Percentiles rank a stretch among this genome's conserved stretches.
Conservation (phyloP, 2,888 invertebrate species). For the Temnothorax rugatulus region DNA sequence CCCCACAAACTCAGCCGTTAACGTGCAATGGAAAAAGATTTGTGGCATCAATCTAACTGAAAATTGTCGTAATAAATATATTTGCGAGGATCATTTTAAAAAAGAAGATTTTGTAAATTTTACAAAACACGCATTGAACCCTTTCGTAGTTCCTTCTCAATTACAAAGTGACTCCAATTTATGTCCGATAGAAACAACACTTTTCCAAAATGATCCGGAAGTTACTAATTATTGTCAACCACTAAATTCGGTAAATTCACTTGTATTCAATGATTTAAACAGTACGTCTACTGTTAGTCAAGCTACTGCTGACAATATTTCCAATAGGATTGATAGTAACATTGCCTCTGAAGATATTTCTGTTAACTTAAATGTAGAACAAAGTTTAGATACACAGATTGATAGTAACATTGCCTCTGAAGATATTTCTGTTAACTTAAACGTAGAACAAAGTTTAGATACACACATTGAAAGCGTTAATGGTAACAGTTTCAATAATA, state of each 20-base stretch:
- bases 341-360: neutral
- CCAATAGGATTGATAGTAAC: neutral
- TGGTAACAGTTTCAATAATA: neutral
- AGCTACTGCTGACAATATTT: too few species aligned
- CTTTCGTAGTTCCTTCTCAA: neutral
- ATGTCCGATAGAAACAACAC: neutral
- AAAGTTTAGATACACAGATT: neutral
- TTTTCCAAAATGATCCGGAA: neutral
- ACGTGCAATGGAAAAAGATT: conserved; percentile 4
- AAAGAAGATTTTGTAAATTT: conserved; percentile 1
- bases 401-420: too few species aligned
- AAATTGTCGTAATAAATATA: neutral
- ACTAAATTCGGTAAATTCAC: neutral
- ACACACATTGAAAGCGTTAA: neutral
- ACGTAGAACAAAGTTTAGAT: too few species aligned
- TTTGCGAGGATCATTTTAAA: conserved; percentile 1
- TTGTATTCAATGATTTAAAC: neutral
- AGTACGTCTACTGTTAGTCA: too few species aligned
- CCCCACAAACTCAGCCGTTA: neutral
- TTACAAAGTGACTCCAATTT: conserved; percentile 2
- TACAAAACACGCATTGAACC: neutral
- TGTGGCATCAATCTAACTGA: neutral
- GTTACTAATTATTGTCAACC: neutral
- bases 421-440: too few species aligned
- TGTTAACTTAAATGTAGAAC: neutral